Conservation (phyloP, 1,140 invertebrate species). For the Drosophila prosaltans region DNA sequence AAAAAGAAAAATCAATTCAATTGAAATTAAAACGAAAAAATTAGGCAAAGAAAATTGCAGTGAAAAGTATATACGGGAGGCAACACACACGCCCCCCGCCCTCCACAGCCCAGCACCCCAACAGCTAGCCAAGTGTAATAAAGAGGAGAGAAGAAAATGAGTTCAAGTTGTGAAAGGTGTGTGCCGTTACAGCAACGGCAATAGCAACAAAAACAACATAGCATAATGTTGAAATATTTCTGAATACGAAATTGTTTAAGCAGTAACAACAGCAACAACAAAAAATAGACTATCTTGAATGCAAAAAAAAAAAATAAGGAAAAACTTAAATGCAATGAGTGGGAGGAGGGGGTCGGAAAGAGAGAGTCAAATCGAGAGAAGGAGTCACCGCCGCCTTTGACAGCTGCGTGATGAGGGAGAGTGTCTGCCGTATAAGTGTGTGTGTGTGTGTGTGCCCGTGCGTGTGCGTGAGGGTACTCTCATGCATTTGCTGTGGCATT, state of each 20-base stretch:
- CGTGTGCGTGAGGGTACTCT: conserved; percentile 35
- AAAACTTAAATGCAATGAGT: conserved; percentile 41
- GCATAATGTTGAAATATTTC: conserved; percentile 63
- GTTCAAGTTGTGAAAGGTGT: conserved; percentile 83
- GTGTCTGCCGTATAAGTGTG: conserved; percentile 22
- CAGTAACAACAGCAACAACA: conserved; percentile 53
- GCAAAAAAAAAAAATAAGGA: conserved; percentile 31
- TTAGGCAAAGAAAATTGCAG: conserved; percentile 45
- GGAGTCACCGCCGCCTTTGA: conserved; percentile 33
- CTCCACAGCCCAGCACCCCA: conserved; percentile 32
- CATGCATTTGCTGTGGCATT: conserved; percentile 34
- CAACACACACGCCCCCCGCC: conserved; percentile 52
- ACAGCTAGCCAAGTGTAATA: conserved; percentile 62
- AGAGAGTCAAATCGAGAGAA: not conserved
- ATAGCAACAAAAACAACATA: conserved; percentile 22
- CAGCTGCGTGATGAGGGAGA: conserved; percentile 40
- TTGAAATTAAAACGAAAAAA: conserved; percentile 62
- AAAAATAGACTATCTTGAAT: conserved; percentile 60
- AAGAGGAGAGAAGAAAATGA: conserved; percentile 77
- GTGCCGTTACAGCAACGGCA: conserved; percentile 66
- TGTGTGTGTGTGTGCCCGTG: conserved; percentile 27
- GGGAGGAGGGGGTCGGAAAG: conserved; percentile 22
- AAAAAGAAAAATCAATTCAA: conserved; percentile 64
- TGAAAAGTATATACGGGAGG: conserved; percentile 54
- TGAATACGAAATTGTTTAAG: conserved; percentile 71